Percentiles rank a stretch among this genome's conserved stretches.
Evolutionary conservation across 2,113 vertebrate species (phyloP).

Genomic region (Telmatochromis sp.): DNA sequence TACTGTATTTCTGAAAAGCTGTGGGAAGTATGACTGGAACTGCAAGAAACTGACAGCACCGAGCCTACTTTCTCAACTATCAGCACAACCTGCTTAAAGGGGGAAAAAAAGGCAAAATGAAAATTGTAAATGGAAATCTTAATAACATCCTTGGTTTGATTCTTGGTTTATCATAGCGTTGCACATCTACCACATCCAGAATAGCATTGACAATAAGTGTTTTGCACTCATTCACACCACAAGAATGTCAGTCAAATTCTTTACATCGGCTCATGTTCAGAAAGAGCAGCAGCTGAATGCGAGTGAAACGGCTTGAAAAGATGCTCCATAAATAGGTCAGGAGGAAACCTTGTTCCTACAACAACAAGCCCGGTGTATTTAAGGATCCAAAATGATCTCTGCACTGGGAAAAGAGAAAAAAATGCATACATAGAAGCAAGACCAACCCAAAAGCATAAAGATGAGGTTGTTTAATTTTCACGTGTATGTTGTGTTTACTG

Average conservation of each 20-base stretch:
- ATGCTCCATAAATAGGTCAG: constrained; percentile 37
- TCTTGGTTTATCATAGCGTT: not conserved
- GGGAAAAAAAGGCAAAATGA: not conserved
- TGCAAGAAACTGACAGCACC: not conserved
- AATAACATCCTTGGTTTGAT: constrained; percentile 1
- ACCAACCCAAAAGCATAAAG: not conserved
- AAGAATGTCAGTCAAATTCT: constrained; percentile 40
- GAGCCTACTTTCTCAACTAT: constrained; percentile 1
- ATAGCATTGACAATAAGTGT: constrained; percentile 40
- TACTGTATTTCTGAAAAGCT: constrained; percentile 7
- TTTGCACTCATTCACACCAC: constrained; percentile 30
- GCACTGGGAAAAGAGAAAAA: not conserved
- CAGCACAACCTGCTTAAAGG: not conserved
- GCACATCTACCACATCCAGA: constrained; percentile 3
- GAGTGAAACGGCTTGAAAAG: constrained; percentile 14
- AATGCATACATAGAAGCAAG: not conserved
- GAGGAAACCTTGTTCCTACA: constrained; percentile 13
- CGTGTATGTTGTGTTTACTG: not conserved
- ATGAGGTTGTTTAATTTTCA: not conserved
- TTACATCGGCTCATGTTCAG: constrained; percentile 9
- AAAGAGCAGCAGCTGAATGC: constrained; percentile 20
- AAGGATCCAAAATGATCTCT: not conserved
- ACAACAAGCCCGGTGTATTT: constrained; percentile 7
- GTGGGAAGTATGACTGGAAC: not conserved
- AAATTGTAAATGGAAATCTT: not conserved